A percentile compares a stretch with the other conserved stretches of the same genome.
Evolutionary conservation across 2,113 vertebrate species (phyloP).

Genomic region (Odontesthes bonariensis): DNA sequence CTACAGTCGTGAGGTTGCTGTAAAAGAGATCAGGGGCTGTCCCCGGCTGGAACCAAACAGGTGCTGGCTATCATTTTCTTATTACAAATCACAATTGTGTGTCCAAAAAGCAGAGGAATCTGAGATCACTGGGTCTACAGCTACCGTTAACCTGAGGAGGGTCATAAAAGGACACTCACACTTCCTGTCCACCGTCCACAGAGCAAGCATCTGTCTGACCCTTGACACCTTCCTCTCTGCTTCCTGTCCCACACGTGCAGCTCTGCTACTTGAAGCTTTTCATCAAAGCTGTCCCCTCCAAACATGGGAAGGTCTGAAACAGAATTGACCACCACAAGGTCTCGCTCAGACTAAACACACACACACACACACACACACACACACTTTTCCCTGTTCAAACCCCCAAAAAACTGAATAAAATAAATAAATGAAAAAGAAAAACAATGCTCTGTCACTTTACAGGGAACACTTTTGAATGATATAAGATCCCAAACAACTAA

Average conservation of each 20-base stretch:
- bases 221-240: slow-evolving; percentile 62
- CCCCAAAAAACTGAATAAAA: too few relatives aligned
- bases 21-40: slow-evolving; percentile 25
- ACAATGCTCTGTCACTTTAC: too few relatives aligned
- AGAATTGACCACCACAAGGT: background rate
- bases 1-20: background rate
- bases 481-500: too few relatives aligned
- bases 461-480: too few relatives aligned
- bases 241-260: slow-evolving; percentile 77
- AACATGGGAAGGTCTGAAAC: slow-evolving; percentile 37
- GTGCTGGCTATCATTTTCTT: slow-evolving; percentile 52
- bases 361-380: background rate
- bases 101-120: slow-evolving; percentile 41
- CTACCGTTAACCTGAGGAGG: slow-evolving; percentile 69
- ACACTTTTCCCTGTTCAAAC: background rate
- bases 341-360: background rate
- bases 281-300: slow-evolving; percentile 30
- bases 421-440: too few relatives aligned
- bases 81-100: slow-evolving; percentile 26
- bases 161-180: slow-evolving; percentile 64
- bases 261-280: slow-evolving; percentile 45
- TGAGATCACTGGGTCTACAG: slow-evolving; percentile 44
- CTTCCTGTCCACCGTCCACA: slow-evolving; percentile 75
- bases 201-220: slow-evolving; percentile 81
- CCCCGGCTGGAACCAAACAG: slow-evolving; percentile 29